Evolutionary conservation across 1,140 invertebrate species (phyloP), one percentile per base, ranked within the genome.

Genomic region (Plodia interpunctella): DNA sequence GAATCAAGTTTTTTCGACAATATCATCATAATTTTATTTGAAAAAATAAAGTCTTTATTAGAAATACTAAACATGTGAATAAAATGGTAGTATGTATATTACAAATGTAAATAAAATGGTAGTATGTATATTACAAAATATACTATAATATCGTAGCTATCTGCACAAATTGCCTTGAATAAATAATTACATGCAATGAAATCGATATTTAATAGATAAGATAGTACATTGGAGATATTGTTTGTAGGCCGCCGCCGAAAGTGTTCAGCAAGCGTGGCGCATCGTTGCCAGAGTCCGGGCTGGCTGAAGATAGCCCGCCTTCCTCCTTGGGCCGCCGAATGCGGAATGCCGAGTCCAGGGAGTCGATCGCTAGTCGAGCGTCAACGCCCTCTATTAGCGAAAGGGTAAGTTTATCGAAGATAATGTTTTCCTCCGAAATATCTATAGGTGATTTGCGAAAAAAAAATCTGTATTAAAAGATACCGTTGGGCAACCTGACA

Each of bases 231-330:
- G 15, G 11, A 8, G 35, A 44, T 44, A 44, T 1, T 44, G 38
- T 15, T 44, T 15, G 38, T 66, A 93, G 93, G 75, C 91, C 92
- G 63, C 93, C 93, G 69, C 92, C 92, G 60, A 93, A 93, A 89
- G 89, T 90, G 66, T 91, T 92, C 83, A 90, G 71, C 68, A 91
- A 86, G 75, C 83, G 91, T 17, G 91, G 88, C 59, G 88, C 88
- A 18, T 89, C 86, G 19, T 63, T 88, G 64, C 92, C 91, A 3
- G 91, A 92, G 66, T 86, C 91, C 21, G 90, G 90, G 10, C 50
- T 82, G 17, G 83, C 83, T 51, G 91, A 92, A 61, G 91, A 92
- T 63, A 90, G 87, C 50, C 87, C 88, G 13, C 87, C 88, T 0
- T 87, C 88, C 4, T 90, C 90, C 0, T 61, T 90, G 8, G 81